Evolutionary conservation across 2,888 invertebrate species (phyloP).

Genomic region (Yponomeuta cagnagella): DNA sequence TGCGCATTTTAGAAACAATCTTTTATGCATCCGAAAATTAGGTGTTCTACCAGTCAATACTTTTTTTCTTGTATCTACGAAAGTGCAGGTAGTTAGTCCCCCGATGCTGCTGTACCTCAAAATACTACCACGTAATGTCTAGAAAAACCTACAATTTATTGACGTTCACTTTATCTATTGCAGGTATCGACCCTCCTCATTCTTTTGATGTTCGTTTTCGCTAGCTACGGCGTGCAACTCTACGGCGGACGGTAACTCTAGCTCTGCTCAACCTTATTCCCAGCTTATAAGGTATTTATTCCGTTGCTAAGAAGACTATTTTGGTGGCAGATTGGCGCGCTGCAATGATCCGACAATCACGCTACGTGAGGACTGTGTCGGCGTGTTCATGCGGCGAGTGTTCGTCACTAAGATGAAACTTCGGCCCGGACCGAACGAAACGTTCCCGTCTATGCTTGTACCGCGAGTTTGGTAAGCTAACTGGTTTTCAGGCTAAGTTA

Average conservation of each 20-base stretch:
- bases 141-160: no score
- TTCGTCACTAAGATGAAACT: constrained; percentile 99
- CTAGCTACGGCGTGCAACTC: constrained; percentile 98
- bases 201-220: constrained; percentile 98
- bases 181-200: constrained; percentile 97
- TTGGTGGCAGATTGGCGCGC: constrained; percentile 82
- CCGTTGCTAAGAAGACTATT: not conserved
- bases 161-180: constrained; percentile 21
- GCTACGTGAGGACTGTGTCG: constrained; percentile 90
- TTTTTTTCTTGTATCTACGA: no score
- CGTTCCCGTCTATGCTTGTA: constrained; percentile 95
- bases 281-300: not conserved
- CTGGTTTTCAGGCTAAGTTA: not conserved
- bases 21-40: not conserved
- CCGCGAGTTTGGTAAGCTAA: constrained; percentile 93
- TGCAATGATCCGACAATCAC: constrained; percentile 96
- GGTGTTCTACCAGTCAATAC: no score
- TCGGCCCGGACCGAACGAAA: constrained; percentile 85
- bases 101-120: no score
- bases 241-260: constrained; percentile 86
- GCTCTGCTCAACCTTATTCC: constrained; percentile 6
- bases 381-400: constrained; percentile 95
- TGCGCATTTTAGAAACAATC: not conserved
- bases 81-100: no score
- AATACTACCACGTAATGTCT: no score